phyloP scores from a whole-genome alignment of 1,140 invertebrate species.

The Glomeris maerens region DNA sequence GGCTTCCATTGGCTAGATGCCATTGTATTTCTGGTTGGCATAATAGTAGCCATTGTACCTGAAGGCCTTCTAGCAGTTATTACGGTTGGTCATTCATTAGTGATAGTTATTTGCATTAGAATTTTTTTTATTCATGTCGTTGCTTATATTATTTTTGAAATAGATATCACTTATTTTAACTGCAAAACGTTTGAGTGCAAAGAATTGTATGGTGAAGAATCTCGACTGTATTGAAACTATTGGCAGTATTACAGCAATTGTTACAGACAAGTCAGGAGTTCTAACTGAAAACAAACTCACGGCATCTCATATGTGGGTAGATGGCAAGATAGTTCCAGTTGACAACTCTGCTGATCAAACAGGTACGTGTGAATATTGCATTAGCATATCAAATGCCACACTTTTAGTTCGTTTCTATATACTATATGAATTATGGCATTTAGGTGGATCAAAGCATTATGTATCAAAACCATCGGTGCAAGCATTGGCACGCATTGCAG shows the following conservation, averaged over 20 bases:
- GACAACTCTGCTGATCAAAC: slow-evolving; percentile 43
- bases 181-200: slow-evolving; percentile 47
- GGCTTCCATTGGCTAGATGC: slow-evolving; percentile 15
- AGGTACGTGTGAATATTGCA: slow-evolving; percentile 24
- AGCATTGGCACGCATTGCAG: slow-evolving; percentile 31
- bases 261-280: slow-evolving; percentile 51
- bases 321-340: slow-evolving; percentile 38
- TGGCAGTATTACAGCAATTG: slow-evolving; percentile 51
- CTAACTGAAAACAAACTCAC: slow-evolving; percentile 52
- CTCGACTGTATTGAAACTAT: slow-evolving; percentile 49
- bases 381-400: neutral
- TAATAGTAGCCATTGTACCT: slow-evolving; percentile 31
- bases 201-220: slow-evolving; percentile 52
- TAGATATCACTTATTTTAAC: slow-evolving; percentile 48
- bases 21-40: slow-evolving; percentile 21
- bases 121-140: neutral
- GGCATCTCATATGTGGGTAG: slow-evolving; percentile 49
- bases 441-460: slow-evolving; percentile 64
- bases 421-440: too few relatives aligned
- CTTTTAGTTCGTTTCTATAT: too few relatives aligned
- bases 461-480: slow-evolving; percentile 66
- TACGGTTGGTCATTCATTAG: too few relatives aligned
- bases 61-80: slow-evolving; percentile 33
- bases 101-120: too few relatives aligned
- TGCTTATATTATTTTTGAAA: neutral